Percentiles rank a stretch among this genome's conserved stretches.
phyloP scores from a whole-genome alignment of 2,888 invertebrate species.

The Tortricodes alternella region DNA sequence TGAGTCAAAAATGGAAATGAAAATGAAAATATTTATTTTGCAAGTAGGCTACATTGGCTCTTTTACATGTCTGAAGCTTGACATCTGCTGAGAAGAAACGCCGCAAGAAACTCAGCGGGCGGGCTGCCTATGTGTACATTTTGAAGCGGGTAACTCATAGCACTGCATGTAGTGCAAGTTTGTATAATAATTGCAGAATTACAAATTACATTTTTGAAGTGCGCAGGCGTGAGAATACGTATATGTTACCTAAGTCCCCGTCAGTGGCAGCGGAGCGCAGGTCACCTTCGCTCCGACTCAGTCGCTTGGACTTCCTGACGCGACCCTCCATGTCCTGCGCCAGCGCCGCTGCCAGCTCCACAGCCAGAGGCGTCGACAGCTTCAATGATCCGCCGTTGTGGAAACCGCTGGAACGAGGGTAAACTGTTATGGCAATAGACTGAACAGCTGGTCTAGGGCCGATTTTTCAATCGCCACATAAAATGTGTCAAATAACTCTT shows the following conservation, averaged over 20 bases:
- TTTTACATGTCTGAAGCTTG: too few relatives aligned
- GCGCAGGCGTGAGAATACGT: background rate
- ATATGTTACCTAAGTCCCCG: conserved; percentile 42
- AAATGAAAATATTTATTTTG: too few relatives aligned
- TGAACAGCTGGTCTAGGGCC: too few relatives aligned
- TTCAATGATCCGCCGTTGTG: conserved; percentile 53
- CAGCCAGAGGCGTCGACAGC: conserved; percentile 52
- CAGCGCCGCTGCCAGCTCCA: conserved; percentile 50
- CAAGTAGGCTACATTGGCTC: too few relatives aligned
- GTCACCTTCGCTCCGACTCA: conserved; percentile 69
- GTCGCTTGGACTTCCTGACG: conserved; percentile 36
- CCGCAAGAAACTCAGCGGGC: too few relatives aligned
- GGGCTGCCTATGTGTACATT: too few relatives aligned
- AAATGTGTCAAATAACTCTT: too few relatives aligned
- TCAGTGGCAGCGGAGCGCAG: conserved; percentile 45
- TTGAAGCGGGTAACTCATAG: too few relatives aligned
- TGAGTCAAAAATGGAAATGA: too few relatives aligned
- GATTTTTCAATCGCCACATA: too few relatives aligned
- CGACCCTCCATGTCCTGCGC: conserved; percentile 37
- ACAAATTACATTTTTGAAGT: background rate
- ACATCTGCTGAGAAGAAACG: too few relatives aligned
- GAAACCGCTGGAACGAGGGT: conserved; percentile 47
- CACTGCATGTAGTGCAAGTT: too few relatives aligned
- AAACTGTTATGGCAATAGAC: background rate
- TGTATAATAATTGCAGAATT: background rate